These are phyloP conservation scores for Holacanthus passer DNA, from an alignment of 2,113 vertebrate species.

Conservation along the genomic window DNA sequence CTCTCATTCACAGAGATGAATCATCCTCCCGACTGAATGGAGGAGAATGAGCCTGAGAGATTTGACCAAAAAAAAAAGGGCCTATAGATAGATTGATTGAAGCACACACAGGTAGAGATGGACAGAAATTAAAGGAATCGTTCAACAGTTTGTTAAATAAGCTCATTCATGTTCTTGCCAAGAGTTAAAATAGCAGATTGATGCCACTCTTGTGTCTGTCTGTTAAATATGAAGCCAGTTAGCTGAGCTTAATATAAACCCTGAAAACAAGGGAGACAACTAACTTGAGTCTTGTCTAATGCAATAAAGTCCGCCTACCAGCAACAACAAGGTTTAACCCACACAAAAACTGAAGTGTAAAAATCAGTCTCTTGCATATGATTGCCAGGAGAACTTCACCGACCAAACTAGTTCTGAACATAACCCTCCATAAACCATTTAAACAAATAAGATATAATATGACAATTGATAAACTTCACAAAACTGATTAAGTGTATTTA, in stretches of 20 bases:
- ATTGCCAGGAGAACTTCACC: no score
- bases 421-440: not conserved
- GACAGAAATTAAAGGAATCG: not conserved
- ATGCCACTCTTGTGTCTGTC: not conserved
- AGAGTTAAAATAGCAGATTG: not conserved
- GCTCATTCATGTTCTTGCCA: not conserved
- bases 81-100: conserved; percentile 3
- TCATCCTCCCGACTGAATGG: conserved; percentile 9
- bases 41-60: conserved; percentile 7
- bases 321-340: no score
- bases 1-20: conserved; percentile 1
- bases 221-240: not conserved
- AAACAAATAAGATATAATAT: not conserved
- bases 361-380: no score
- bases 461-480: not conserved
- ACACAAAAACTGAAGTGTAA: no score
- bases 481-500: not conserved
- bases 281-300: no score
- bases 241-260: not conserved
- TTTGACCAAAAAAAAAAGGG: not conserved
- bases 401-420: not conserved
- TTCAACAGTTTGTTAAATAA: not conserved
- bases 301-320: not conserved
- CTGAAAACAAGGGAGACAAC: not conserved
- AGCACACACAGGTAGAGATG: not conserved